Percentiles rank a stretch among this genome's conserved stretches.
These are phyloP conservation scores for Cheilosia pagana DNA, from an alignment of 2,888 invertebrate genomes.

Conservation along the genomic window DNA sequence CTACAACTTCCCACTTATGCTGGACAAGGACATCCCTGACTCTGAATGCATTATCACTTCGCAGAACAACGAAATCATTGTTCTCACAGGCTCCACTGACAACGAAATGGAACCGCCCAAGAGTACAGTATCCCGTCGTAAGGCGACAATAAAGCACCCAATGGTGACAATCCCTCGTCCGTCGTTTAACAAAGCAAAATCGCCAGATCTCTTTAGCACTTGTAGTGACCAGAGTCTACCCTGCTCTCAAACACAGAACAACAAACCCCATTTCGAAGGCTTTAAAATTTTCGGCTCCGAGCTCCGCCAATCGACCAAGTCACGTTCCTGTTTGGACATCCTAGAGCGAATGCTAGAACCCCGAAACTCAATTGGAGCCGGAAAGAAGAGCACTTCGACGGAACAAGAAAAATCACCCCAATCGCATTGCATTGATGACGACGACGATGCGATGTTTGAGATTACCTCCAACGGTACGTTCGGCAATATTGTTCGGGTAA, in stretches of 20 bases:
- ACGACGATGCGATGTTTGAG: constrained; percentile 81
- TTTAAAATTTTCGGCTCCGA: constrained; percentile 82
- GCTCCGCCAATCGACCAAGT: constrained; percentile 78
- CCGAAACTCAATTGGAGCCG: constrained; percentile 27
- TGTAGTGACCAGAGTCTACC: constrained; percentile 73
- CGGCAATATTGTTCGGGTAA: constrained; percentile 80
- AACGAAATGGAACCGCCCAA: constrained; percentile 59
- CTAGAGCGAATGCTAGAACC: constrained; percentile 80
- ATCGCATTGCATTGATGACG: constrained; percentile 47
- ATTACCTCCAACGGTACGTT: constrained; percentile 81
- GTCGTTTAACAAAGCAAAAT: constrained; percentile 76
- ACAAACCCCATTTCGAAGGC: constrained; percentile 78
- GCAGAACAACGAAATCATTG: constrained; percentile 53
- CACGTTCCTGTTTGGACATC: constrained; percentile 81
- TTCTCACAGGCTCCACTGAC: constrained; percentile 58
- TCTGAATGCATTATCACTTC: constrained; percentile 50
- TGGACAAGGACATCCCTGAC: constrained; percentile 56
- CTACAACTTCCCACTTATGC: constrained; percentile 64
- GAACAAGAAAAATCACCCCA: constrained; percentile 25
- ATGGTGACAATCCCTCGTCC: constrained; percentile 65
- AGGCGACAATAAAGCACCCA: constrained; percentile 26
- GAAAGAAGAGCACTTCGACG: constrained; percentile 34
- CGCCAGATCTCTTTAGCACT: constrained; percentile 81
- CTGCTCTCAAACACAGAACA: constrained; percentile 76
- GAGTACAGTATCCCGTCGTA: constrained; percentile 39